phyloP scores from a whole-genome alignment of 2,797 vertebrate species.

The Tolypeutes matacus region DNA sequence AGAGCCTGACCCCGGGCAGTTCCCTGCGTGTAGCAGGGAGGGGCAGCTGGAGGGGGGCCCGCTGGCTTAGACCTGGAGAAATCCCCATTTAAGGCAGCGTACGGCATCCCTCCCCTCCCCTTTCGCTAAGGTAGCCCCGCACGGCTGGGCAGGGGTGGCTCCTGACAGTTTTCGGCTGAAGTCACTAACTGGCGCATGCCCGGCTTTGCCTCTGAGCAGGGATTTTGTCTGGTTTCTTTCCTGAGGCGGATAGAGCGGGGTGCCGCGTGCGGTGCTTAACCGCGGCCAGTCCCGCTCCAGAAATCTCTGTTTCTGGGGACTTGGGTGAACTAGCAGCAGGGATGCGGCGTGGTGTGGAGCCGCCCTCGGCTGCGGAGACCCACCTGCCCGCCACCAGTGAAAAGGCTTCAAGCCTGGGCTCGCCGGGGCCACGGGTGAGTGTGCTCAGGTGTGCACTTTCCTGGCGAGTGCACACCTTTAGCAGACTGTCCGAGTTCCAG shows the following conservation, averaged over 20 bases:
- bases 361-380: no score
- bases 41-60: not conserved
- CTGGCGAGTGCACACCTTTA: not conserved
- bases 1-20: not conserved
- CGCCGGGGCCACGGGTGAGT: no score
- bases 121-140: not conserved
- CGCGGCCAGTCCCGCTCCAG: not conserved
- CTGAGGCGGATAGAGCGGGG: not conserved
- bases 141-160: not conserved
- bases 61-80: no score
- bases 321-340: not conserved
- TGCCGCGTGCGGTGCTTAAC: not conserved
- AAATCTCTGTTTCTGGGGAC: constrained; percentile 14
- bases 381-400: no score
- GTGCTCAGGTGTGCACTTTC: not conserved
- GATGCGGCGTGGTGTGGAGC: no score
- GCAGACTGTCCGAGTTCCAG: constrained; percentile 42
- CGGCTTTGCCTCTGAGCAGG: not conserved
- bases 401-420: no score
- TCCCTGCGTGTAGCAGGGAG: not conserved
- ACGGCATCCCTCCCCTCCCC: not conserved
- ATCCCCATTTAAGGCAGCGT: no score
- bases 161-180: not conserved
- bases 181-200: not conserved
- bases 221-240: constrained; percentile 44